Evolutionary conservation across 2,888 invertebrate species (phyloP), one percentile per base, ranked within the genome.

Genomic region (Eulithis prunata): DNA sequence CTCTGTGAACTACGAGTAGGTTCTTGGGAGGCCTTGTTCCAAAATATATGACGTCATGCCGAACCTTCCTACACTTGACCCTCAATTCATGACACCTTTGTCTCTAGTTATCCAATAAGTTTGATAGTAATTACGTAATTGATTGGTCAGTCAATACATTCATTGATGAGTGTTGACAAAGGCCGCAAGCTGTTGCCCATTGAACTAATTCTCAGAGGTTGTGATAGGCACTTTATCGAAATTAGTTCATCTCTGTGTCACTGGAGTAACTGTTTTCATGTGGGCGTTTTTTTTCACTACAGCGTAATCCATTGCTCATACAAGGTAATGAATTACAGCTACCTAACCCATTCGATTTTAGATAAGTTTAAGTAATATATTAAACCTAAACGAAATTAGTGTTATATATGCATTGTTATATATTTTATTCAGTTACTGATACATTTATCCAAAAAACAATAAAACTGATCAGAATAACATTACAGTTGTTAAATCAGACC

Each of bases 141-240:
- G 66, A 68, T 66, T 72, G 72, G 66, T 68, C 66, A 38, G 68
- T 60, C 56, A 67, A 61, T 63, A 60, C 63, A 52, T 62, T 58
- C 57, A 66, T 66, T 54, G 69, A 74, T 66, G 69, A 71, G 69
- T 60, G 49, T 57, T 54, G 49, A 46, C 47, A 63, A 57, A 36
- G 56, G 52, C 49, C 14, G 21, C 21, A 62, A 58, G 58, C 57
- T 43, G 38, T 45, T 28, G 43, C 46, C 36, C 54, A 57, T 64
- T 58, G 53, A 67, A 60, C 53, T 41, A 41, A 41, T 41, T 41
- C 10, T 41, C 41, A 54, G 52, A 67, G 47, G 41, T 63, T 21
- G 58, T 28, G 41, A 12, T 21, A 45, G 55, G 36, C 51, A 54
- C 21, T 21, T 21, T 41, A 46, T 32, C 32, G 43, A 32, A 64